Evolutionary conservation across 1,140 invertebrate species (phyloP), one percentile per base, ranked within the genome.

Genomic region (Zophobas atratus): DNA sequence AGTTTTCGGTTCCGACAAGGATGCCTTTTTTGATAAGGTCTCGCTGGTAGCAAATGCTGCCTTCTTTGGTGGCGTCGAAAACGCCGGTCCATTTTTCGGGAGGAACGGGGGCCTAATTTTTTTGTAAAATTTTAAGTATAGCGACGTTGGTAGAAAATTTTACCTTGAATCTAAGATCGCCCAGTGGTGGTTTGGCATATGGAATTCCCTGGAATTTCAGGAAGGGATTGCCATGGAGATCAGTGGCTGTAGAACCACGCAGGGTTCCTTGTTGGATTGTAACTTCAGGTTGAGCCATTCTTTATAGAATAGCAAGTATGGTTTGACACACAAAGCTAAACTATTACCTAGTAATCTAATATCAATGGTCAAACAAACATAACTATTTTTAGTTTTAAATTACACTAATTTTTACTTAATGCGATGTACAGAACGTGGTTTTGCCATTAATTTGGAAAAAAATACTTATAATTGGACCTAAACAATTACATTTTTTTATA

Each of bases 1-100:
- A 97, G 43, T 51, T 53, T 84, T 97, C 95, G 87, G 94, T 93
- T 8, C 87, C 86, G 8, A 90, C 90, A 1, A 85, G 81, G 84
- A 84, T 51, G 34, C n/a, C 51, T 39, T 72, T 48, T 48, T 48
- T 48, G 43, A 72, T 51, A 35, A 78, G 35, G 60, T 84, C 73
- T n/a, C 75, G 41, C n/a, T 89, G 91, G 0, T 87, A 86, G 51
- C 89, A 90, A 1, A 85, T 82, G 0, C 88, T 86, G 34, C 92
- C 91, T 67, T 89, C 89, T 2, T 87, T 79, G 0, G 85, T 88
- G 0, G 91, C 90, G 72, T 92, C 87, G 77, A 85, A 86, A 1
- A 88, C 71, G 6, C 87, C 88, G 6, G 83, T 80, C 92, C 92
- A 92, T 8, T 87, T 82, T 74, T 90, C 87, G 0, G 87, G 78